Base-by-base conservation (phyloP, 2,888 invertebrate species). In the Corbicula japonica region DNA sequence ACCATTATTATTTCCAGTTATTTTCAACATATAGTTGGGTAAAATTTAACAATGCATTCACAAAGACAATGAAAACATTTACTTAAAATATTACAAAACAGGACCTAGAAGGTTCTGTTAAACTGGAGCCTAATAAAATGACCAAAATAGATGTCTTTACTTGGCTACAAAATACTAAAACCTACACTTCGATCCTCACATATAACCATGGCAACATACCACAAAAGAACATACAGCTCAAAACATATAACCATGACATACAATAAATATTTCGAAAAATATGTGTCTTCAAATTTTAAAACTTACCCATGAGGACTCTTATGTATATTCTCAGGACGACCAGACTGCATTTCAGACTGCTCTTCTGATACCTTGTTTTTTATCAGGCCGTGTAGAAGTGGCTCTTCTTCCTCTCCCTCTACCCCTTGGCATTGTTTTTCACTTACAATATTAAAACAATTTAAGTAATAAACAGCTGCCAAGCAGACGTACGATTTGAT, bases 231-330 rank as follows among this genome's bases (percentile, higher is more conserved):
- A 35, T 56, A 68, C 66, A 52, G 28, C 56, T 68, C 54, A 68
- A 68, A 52, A 52, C 54, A n/a, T n/a, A n/a, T n/a, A n/a, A n/a
- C n/a, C n/a, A n/a, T n/a, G n/a, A n/a, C n/a, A n/a, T n/a, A n/a
- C n/a, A n/a, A n/a, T n/a, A n/a, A n/a, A n/a, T n/a, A n/a, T 52
- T 66, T n/a, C 23, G 21, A 66, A 34, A 50, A 52, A 66, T 21
- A 12, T 38, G n/a, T n/a, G n/a, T n/a, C n/a, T 66, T 30, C n/a
- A 63, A 46, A 63, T 3, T 48, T 48, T 28, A 23, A 44, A 66
- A 66, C 26, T 50, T 66, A 66, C 66, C 66, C 66, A 54, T 52
- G 52, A 66, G 54, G 66, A 66, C 66, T 66, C 32, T 66, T 66
- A 54, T 34, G 54, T 66, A 66, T 35, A 52, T 68, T 38, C 35